Evolutionary conservation across 2,888 invertebrate species (phyloP).

Genomic region (Tinea trinotella): DNA sequence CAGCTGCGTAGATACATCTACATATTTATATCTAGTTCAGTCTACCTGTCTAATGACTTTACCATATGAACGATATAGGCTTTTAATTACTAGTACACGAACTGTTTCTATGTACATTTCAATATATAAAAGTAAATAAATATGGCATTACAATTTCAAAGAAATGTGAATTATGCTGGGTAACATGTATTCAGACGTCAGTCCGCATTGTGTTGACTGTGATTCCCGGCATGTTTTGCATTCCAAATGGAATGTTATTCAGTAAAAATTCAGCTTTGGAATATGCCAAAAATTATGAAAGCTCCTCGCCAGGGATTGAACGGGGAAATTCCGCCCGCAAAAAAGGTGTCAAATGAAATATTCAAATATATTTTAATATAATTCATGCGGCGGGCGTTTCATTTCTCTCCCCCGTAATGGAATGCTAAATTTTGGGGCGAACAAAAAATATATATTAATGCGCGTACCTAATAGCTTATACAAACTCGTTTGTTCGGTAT

Average conservation of each 20-base stretch:
- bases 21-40: background rate
- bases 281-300: slow-evolving; percentile 68
- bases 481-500: slow-evolving; percentile 74
- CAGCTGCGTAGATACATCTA: slow-evolving; percentile 5
- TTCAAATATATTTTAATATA: slow-evolving; percentile 74
- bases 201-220: slow-evolving; percentile 42
- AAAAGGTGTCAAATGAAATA: slow-evolving; percentile 74
- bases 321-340: slow-evolving; percentile 61
- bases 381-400: slow-evolving; percentile 73
- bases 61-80: slow-evolving; percentile 5
- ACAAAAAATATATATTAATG: slow-evolving; percentile 74
- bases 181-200: slow-evolving; percentile 39
- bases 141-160: slow-evolving; percentile 39
- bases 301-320: slow-evolving; percentile 59
- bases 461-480: slow-evolving; percentile 73
- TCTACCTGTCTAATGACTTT: slow-evolving; percentile 41
- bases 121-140: slow-evolving; percentile 26
- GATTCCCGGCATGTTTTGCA: slow-evolving; percentile 64
- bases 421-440: slow-evolving; percentile 72
- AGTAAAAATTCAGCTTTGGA: slow-evolving; percentile 60
- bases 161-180: slow-evolving; percentile 54
- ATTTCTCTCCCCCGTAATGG: slow-evolving; percentile 73
- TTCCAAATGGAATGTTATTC: slow-evolving; percentile 70
- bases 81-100: background rate
- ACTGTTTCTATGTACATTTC: background rate